Percentiles rank a stretch among this genome's conserved stretches.
Evolutionary conservation across 2,888 invertebrate species (phyloP).

Genomic region (Spilosoma lubricipeda): DNA sequence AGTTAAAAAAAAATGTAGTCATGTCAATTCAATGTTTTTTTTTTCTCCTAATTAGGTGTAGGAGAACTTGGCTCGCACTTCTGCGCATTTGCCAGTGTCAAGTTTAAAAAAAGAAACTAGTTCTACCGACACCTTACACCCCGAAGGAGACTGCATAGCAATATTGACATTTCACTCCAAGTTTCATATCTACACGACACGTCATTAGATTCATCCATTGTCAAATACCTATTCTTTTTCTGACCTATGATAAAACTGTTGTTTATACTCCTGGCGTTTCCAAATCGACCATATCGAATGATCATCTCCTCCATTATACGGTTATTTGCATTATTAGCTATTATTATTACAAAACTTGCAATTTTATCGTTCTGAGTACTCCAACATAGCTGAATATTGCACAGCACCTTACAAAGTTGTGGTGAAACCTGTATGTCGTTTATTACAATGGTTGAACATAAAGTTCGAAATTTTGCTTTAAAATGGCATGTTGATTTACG

Average conservation of each 20-base stretch:
- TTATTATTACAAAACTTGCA: slow-evolving; percentile 7
- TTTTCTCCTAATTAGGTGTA: too few relatives aligned
- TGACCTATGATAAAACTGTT: neutral
- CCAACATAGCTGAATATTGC: neutral
- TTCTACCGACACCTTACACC: too few relatives aligned
- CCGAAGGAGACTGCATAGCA: too few relatives aligned
- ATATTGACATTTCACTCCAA: neutral
- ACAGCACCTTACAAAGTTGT: slow-evolving; percentile 3
- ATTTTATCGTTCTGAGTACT: neutral
- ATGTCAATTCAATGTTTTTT: too few relatives aligned
- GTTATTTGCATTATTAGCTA: neutral
- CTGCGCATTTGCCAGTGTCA: too few relatives aligned
- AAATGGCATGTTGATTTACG: slow-evolving; percentile 1
- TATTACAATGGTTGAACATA: slow-evolving; percentile 15
- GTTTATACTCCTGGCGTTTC: neutral
- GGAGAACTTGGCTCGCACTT: too few relatives aligned
- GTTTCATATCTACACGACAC: neutral
- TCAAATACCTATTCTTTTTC: neutral
- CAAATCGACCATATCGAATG: slow-evolving; percentile 11
- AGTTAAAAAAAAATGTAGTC: too few relatives aligned
- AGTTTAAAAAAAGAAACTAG: too few relatives aligned
- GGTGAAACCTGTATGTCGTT: slow-evolving; percentile 14
- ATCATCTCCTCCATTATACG: neutral
- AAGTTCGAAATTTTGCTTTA: slow-evolving; percentile 7
- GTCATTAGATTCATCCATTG: neutral